Percentiles rank a stretch among this genome's conserved stretches.
Conservation (phyloP, 2,888 invertebrate species). For the Plebejus anna region DNA sequence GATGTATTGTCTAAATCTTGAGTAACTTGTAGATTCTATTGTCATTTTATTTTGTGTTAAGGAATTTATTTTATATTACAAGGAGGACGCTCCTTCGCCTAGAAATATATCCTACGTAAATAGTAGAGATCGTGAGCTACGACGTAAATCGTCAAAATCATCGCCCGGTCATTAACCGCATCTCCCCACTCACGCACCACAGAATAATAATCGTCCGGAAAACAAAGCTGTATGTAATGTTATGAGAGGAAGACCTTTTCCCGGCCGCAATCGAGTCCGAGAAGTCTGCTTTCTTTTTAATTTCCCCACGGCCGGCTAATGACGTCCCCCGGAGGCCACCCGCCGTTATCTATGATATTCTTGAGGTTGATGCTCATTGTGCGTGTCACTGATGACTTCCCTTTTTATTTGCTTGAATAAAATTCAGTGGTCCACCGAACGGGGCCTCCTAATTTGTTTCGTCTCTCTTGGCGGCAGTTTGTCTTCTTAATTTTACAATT, state of each 20-base stretch:
- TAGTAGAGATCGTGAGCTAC: not conserved
- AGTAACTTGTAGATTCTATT: not conserved
- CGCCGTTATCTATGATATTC: slow-evolving; percentile 80
- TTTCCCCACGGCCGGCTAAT: slow-evolving; percentile 80
- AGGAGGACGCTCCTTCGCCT: not conserved
- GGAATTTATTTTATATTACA: not conserved
- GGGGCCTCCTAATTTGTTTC: slow-evolving; percentile 77
- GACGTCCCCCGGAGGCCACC: slow-evolving; percentile 71
- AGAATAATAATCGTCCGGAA: slow-evolving; percentile 80
- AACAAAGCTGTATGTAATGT: slow-evolving; percentile 79
- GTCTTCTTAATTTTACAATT: slow-evolving; percentile 45
- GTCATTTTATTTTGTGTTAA: not conserved
- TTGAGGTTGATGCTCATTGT: slow-evolving; percentile 81
- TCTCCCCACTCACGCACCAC: slow-evolving; percentile 77
- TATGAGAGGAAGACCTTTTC: slow-evolving; percentile 76
- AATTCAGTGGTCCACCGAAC: slow-evolving; percentile 77
- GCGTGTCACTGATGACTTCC: slow-evolving; percentile 80
- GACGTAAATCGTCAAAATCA: slow-evolving; percentile 6
- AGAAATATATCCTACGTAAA: not conserved
- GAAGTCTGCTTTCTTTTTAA: slow-evolving; percentile 79
- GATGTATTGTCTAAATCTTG: not conserved
- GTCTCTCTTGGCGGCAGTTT: slow-evolving; percentile 77
- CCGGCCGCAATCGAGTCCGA: slow-evolving; percentile 76
- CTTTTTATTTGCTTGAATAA: slow-evolving; percentile 80
- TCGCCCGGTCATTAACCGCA: slow-evolving; percentile 62